Conservation (phyloP, 2,113 vertebrate species). For the Acinonyx jubatus region DNA sequence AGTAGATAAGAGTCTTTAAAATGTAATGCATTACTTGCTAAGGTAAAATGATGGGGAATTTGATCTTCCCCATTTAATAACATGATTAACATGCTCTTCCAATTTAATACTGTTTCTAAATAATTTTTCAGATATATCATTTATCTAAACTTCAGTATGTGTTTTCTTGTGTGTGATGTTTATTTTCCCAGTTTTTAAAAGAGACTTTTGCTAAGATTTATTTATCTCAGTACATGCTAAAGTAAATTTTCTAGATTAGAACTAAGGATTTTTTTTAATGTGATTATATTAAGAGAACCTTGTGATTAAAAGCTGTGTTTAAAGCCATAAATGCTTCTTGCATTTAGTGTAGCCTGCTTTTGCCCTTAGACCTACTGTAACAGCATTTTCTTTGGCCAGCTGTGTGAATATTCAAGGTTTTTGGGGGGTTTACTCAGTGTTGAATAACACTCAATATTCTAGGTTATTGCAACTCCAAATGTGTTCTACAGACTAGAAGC, state of each 20-base stretch:
- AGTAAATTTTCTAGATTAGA: neutral
- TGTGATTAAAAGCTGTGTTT: neutral
- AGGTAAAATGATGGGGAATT: constrained; percentile 19
- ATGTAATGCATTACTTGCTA: neutral
- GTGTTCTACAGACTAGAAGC: neutral
- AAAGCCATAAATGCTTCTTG: neutral
- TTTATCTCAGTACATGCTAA: neutral
- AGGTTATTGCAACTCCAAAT: neutral
- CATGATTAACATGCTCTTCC: neutral
- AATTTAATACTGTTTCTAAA: constrained; percentile 50
- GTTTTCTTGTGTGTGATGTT: neutral
- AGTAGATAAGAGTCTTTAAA: constrained; percentile 28
- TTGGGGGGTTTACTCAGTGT: neutral
- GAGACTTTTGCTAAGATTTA: constrained; percentile 8
- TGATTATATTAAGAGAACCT: neutral
- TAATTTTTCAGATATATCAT: constrained; percentile 36
- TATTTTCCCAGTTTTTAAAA: neutral
- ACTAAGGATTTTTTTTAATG: neutral
- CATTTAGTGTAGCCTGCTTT: neutral
- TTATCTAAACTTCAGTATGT: neutral
- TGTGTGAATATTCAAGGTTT: neutral
- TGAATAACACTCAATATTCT: neutral
- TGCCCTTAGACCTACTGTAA: neutral
- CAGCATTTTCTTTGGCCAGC: neutral
- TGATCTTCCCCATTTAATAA: neutral